phyloP scores from a whole-genome alignment of 2,888 invertebrate species.

The Brachylomia viminalis region DNA sequence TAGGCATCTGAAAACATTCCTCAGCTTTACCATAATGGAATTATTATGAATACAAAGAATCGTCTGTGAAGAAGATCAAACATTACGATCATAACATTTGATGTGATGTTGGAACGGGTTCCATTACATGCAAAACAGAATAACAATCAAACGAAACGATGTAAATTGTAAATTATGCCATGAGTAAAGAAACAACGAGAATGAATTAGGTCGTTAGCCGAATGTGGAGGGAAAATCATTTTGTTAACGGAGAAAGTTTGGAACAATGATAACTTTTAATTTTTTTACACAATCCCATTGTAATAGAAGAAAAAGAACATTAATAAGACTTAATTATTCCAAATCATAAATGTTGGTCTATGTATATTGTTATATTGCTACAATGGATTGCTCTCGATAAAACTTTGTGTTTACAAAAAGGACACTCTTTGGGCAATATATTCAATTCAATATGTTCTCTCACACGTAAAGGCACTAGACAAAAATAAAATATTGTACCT shows the following conservation, averaged over 20 bases:
- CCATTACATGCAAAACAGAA: constrained; percentile 24
- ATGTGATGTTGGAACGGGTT: neutral
- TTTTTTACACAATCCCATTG: neutral
- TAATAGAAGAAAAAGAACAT: neutral
- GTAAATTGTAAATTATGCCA: constrained; percentile 26
- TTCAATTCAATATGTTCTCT: constrained; percentile 36
- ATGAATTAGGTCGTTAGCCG: neutral
- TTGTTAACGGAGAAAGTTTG: neutral
- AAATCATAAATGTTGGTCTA: neutral
- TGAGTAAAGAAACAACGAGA: constrained; percentile 19
- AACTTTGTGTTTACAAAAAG: constrained; percentile 1
- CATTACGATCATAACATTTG: neutral
- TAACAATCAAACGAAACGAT: constrained; percentile 29
- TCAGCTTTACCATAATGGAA: neutral
- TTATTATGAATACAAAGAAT: constrained; percentile 14
- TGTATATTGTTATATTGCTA: neutral
- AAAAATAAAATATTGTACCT: constrained; percentile 27
- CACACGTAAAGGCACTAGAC: constrained; percentile 15
- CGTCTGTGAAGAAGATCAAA: constrained; percentile 17
- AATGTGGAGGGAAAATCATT: constrained; percentile 1
- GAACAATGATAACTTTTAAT: constrained; percentile 6
- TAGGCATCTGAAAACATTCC: neutral
- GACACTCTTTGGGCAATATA: constrained; percentile 33
- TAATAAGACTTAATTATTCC: neutral
- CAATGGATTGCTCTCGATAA: constrained; percentile 12